Evolutionary conservation across 2,888 invertebrate species (phyloP).

Genomic region (Stomorhina lunata): DNA sequence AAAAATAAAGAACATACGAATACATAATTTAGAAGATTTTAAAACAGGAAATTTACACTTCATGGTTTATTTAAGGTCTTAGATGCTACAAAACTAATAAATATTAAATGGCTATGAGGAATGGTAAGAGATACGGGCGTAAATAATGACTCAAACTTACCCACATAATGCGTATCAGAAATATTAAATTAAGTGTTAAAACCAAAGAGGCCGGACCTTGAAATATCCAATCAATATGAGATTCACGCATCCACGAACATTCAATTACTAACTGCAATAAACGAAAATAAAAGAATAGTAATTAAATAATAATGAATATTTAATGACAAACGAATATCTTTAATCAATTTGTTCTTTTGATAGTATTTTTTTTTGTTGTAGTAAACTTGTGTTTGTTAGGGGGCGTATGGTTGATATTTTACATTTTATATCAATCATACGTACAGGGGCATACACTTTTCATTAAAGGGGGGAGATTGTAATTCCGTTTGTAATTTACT

Average conservation of each 20-base stretch:
- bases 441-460: no score
- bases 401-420: background rate
- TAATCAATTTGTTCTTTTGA: background rate
- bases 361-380: no score
- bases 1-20: no score
- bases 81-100: background rate
- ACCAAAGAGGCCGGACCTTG: constrained; percentile 90
- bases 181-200: constrained; percentile 89
- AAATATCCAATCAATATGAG: constrained; percentile 92
- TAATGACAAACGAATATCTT: background rate
- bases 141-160: constrained; percentile 81
- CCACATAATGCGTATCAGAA: constrained; percentile 93
- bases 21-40: no score
- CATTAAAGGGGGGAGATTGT: no score
- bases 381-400: background rate
- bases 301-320: background rate
- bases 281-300: background rate
- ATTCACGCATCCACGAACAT: constrained; percentile 90
- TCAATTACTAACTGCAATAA: constrained; percentile 80
- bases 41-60: no score
- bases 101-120: background rate
- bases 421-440: background rate
- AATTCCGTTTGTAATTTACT: no score
- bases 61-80: no score
- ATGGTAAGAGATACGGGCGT: background rate